Base-by-base conservation (phyloP, 2,888 invertebrate species). In the Scaptomyza caliginosa region DNA sequence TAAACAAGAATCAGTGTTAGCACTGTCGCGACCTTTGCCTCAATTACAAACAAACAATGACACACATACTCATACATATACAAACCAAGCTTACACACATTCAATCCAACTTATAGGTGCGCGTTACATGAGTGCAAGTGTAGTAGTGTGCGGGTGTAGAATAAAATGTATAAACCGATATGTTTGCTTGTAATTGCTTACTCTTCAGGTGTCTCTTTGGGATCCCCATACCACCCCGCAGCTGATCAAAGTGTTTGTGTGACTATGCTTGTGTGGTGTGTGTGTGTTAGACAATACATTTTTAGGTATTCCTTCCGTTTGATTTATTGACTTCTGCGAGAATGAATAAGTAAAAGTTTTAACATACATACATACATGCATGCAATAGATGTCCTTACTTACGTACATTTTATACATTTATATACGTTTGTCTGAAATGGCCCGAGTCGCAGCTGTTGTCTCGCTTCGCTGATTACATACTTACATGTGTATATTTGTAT, bases 1-100 rank as follows among this genome's bases (percentile, higher is more conserved):
- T 42, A 28, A 21, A 32, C 24, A 52, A 57, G 45, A 58, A 67
- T 56, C 54, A 68, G 38, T 60, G 38, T 57, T 45, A 63, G 56
- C 51, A 46, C 46, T 52, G 52, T 67, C 76, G 82, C 83, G 83
- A 83, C 83, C 83, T 83, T 83, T 83, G 83, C 82, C 82, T 83
- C 78, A 79, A 79, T 84, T 84, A 77, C 84, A 76, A 80, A 71
- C 80, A 74, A 81, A 66, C 60, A 66, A 57, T 77, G 76, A 60
- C 73, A 79, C 69, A 78, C 66, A 78, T 62, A 72, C 55, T 56
- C 50, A 32, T 40, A 60, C 63, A 38, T 45, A 43, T n/a, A 8
- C 5, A 21, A 34, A n/a, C 13, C 30, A 46, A 8, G 46, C 10
- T 28, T 39, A 23, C 19, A 45, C 13, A 46, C 5, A 46, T 17